These are phyloP conservation scores for Dicentrarchus labrax DNA, from an alignment of 2,113 vertebrate species.

Conservation along the genomic window DNA sequence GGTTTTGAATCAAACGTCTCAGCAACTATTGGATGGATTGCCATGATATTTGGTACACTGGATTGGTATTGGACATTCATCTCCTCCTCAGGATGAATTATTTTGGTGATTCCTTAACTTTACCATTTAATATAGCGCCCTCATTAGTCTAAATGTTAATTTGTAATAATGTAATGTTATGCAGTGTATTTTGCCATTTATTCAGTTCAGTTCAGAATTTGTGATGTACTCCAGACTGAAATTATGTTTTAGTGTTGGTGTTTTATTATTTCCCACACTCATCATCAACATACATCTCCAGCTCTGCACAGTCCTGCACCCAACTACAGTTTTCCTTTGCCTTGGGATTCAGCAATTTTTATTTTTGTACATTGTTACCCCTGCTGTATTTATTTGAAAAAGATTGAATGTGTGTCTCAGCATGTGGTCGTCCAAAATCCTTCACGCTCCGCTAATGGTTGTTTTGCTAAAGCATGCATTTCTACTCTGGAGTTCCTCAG, in stretches of 20 bases:
- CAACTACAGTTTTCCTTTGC: not conserved
- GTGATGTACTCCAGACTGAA: not conserved
- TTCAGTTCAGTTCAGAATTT: not conserved
- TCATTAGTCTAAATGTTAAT: not conserved
- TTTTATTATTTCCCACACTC: constrained; percentile 25
- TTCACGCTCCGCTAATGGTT: constrained; percentile 36
- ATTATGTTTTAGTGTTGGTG: constrained; percentile 3
- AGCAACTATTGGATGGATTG: not conserved
- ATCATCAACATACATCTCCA: constrained; percentile 27
- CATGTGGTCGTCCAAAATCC: constrained; percentile 21
- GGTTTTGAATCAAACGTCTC: not conserved
- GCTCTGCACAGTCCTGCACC: not conserved
- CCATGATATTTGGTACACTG: not conserved
- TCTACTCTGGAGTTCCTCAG: constrained; percentile 46
- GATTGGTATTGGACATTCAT: no score
- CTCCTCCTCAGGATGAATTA: not conserved
- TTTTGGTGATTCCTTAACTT: not conserved
- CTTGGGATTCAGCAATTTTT: constrained; percentile 1
- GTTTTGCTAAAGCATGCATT: constrained; percentile 47
- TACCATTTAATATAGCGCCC: not conserved
- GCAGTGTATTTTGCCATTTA: not conserved
- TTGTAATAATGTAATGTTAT: no score
- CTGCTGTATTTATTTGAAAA: constrained; percentile 53
- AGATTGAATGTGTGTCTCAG: constrained; percentile 25
- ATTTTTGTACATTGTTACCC: constrained; percentile 12